Evolutionary conservation across 2,888 invertebrate genomes (phyloP), one percentile per base, ranked within the genome.

Genomic region (Microctonus brassicae): DNA sequence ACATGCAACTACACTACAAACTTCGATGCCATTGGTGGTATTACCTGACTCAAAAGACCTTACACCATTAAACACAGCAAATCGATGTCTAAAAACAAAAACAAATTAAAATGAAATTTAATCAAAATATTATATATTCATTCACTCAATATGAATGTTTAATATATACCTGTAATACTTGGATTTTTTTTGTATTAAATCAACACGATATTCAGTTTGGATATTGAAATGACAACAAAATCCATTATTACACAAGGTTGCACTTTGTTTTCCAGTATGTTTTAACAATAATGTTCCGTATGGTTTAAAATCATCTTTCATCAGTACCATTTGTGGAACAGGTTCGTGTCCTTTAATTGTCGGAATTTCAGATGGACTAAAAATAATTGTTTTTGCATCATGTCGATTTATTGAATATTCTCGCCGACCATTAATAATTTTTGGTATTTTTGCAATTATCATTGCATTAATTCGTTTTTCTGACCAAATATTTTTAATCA

Each of bases 391-490:
- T 9, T 60, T 24, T 7, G 73, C 29, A 0, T 82, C 76, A 0
- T 78, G 68, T 3, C 81, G 20, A 57, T 67, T 69, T 5, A 68
- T 17, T 9, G 66, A 52, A 9, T 69, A 52, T 29, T 39, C 60
- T 4, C 84, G 84, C 0, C 86, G 83, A 87, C 89, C 89, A 81
- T 87, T 79, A 55, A 89, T 88, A 34, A 86, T 81, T 82, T 90
- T 90, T 0, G 90, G 90, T 1, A 90, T 88, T 76, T 83, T 87
- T 0, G 89, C 83, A 2, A 90, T 88, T 1, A 90, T 83, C 0
- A 90, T 76, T 0, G 86, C 83, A 26, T 89, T 89, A 0, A 86
- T 86, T 0, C 87, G 83, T 11, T 83, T 73, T 2, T 89, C 90
- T 1, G 90, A 88, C 89, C 90, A 90, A 0, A 88, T 83, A 76